Percentiles rank a stretch among this genome's conserved stretches.
Evolutionary conservation across 2,888 invertebrate genomes (phyloP).

Genomic region (Caenorhabditis sp.): DNA sequence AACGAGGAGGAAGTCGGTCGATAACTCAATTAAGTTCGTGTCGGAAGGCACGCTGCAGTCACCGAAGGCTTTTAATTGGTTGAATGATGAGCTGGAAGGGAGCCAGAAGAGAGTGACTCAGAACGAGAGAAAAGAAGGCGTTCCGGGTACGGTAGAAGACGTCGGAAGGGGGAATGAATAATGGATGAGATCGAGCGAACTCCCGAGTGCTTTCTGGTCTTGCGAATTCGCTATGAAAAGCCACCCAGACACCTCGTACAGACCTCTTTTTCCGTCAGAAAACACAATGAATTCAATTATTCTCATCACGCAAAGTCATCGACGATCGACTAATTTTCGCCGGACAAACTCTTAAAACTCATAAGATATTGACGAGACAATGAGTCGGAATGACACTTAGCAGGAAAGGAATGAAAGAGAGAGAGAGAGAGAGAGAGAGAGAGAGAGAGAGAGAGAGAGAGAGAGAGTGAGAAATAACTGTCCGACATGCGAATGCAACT

Average conservation of each 20-base stretch:
- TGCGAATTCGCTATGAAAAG: too few relatives aligned
- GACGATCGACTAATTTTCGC: slow-evolving; percentile 32
- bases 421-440: not conserved
- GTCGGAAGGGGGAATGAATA: too few relatives aligned
- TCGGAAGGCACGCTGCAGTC: too few relatives aligned
- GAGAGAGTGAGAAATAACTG: slow-evolving; percentile 4
- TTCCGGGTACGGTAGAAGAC: too few relatives aligned
- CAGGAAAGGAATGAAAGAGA: not conserved
- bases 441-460: slow-evolving; percentile 5
- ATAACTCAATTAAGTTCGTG: slow-evolving; percentile 39
- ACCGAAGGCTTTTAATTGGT: slow-evolving; percentile 16
- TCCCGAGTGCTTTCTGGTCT: too few relatives aligned
- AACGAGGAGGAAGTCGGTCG: slow-evolving; percentile 21
- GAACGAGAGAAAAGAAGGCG: not conserved
- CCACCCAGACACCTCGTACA: too few relatives aligned
- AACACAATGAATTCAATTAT: slow-evolving; percentile 13
- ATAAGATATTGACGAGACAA: slow-evolving; percentile 48
- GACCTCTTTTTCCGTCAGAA: too few relatives aligned
- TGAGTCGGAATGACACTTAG: slow-evolving; percentile 26
- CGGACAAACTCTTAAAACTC: slow-evolving; percentile 16
- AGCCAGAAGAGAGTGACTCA: too few relatives aligned
- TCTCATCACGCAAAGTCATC: slow-evolving; percentile 17
- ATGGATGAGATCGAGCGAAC: too few relatives aligned
- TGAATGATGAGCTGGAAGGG: too few relatives aligned
- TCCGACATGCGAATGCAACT: slow-evolving; percentile 25